phyloP scores from a whole-genome alignment of 2,797 vertebrate genomes.

The Cossypha polioptera region DNA sequence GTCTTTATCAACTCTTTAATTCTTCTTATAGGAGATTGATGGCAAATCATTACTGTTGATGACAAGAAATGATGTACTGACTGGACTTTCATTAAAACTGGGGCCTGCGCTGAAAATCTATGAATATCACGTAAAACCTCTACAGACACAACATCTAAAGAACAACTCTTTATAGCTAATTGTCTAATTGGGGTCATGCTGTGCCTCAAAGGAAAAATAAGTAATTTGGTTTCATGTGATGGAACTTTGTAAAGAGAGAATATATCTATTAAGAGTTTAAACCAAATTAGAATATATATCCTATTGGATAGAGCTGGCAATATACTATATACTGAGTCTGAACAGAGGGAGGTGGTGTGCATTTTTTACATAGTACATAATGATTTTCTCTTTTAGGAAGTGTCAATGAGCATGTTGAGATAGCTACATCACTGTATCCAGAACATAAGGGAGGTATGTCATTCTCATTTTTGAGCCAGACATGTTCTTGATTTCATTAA shows the following conservation, averaged over 20 bases:
- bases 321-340: slow-evolving; percentile 51
- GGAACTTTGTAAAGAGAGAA: slow-evolving; percentile 76
- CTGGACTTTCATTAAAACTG: slow-evolving; percentile 97
- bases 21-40: slow-evolving; percentile 91
- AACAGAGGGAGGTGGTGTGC: slow-evolving; percentile 24
- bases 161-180: slow-evolving; percentile 85
- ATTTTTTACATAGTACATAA: slow-evolving; percentile 45
- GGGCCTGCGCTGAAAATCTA: slow-evolving; percentile 99
- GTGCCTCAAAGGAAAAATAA: slow-evolving; percentile 66
- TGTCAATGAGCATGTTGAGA: slow-evolving; percentile 48
- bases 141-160: slow-evolving; percentile 97
- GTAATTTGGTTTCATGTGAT: slow-evolving; percentile 76
- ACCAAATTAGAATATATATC: slow-evolving; percentile 75
- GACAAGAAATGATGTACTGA: slow-evolving; percentile 97
- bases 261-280: slow-evolving; percentile 74
- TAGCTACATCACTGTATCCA: slow-evolving; percentile 26
- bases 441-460: slow-evolving; percentile 35
- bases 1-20: slow-evolving; percentile 57
- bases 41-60: slow-evolving; percentile 97
- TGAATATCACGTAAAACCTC: slow-evolving; percentile 96
- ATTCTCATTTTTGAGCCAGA: slow-evolving; percentile 47
- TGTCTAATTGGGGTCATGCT: slow-evolving; percentile 58
- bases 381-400: slow-evolving; percentile 58
- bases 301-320: slow-evolving; percentile 80
- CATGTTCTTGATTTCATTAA: slow-evolving; percentile 23